Evolutionary conservation across 2,888 invertebrate species (phyloP), one percentile per base, ranked within the genome.

Genomic region (Cheilosia urbana): DNA sequence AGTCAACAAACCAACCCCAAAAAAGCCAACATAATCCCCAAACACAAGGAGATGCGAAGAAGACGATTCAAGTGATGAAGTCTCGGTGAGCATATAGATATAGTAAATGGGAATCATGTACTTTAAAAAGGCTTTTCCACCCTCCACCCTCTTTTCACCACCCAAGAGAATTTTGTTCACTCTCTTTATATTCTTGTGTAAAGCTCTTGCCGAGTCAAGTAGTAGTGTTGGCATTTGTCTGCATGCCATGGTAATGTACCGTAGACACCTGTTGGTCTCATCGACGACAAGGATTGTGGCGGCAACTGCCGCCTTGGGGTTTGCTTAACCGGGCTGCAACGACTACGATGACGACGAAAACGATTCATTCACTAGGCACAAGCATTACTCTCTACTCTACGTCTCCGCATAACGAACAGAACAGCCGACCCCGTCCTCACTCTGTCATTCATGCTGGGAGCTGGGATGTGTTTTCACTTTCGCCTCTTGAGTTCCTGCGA

Each of bases 331-430:
- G 63, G 51, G 68, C 82, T 72, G 80, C 73, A 66, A 75, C 75
- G 60, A 47, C 19, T 3, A 17, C 19, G 75, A 45, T 17, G 45
- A 45, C 45, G 17, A 76, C 77, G 66, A 77, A 76, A 80, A 83
- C 87, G 87, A 76, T 87, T 87, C 87, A 88, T 85, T 85, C 80
- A 80, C 77, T 81, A 79, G 84, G 76, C 84, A 80, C 71, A 80
- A 85, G 68, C 80, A 80, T 85, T 85, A 72, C 81, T 85, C 80
- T 80, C 71, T 47, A 9, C 34, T 34, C 11, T 45, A 65, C 60
- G 75, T 69, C 63, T 51, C 19, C 27, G 27, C 49, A 55, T 55
- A 84, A 47, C 58, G 51, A 27, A 27, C 30, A 30, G 9, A 60
- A 24, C 69, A 71, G 63, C 62, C 75, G 40, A 65, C 42, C 30